Base-by-base conservation (phyloP, 2,888 invertebrate species). In the Epistrophe grossulariae region DNA sequence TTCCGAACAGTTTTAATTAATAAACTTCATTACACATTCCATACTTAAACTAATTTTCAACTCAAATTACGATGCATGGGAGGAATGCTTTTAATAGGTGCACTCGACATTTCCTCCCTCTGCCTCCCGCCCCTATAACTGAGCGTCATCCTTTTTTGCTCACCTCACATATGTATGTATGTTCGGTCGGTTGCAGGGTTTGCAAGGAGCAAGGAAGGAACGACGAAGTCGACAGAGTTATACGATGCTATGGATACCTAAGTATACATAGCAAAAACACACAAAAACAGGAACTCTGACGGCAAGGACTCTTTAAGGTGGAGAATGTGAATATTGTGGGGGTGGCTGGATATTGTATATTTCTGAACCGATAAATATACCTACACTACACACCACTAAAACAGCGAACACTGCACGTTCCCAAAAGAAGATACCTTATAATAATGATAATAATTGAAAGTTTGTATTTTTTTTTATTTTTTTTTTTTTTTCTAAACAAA, bases 1-100 rank as follows among this genome's bases (percentile, higher is more conserved):
- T 79, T 83, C 87, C 82, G 88, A 89, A 88, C 88, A 89, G 89
- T 89, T 89, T 89, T 89, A 89, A 89, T 89, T 89, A 89, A 89
- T 89, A 89, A 89, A 89, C 89, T 89, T 89, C 89, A 89, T 89
- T 89, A 89, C 89, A 89, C 89, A 89, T 89, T 89, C 89, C 89
- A 88, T 89, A 89, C 89, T 89, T 89, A 89, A 89, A 89, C 89
- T 89, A 89, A 89, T 89, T 89, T 89, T 89, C 89, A 89, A 89
- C 89, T 89, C 88, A 89, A 89, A 89, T 89, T 89, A 89, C 89
- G 89, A 88, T 88, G 89, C 89, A 89, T 83, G 87, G 87, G 88
- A 89, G 88, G 88, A 89, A 89, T 89, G 89, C 88, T 89, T 88
- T 89, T 89, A 89, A 89, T 89, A 89, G 89, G 88, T 89, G 85